Percentiles rank a stretch among this genome's conserved stretches.
phyloP scores from a whole-genome alignment of 2,888 invertebrate species.

The Leptinotarsa rubiginosa region DNA sequence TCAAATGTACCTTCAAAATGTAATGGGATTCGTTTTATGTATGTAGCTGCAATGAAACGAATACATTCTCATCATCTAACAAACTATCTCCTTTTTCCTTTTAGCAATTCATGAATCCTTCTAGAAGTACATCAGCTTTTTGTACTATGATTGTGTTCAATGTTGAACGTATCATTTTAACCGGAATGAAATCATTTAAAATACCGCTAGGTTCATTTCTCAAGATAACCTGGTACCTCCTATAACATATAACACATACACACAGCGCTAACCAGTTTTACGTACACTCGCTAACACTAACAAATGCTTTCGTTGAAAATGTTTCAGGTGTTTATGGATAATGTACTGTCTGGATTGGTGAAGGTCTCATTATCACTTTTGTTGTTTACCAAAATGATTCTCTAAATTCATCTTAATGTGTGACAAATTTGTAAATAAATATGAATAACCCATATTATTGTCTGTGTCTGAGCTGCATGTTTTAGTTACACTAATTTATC shows the following conservation, averaged over 20 bases:
- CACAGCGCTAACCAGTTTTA: slow-evolving; percentile 25
- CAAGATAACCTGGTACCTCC: slow-evolving; percentile 27
- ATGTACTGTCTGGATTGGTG: slow-evolving; percentile 11
- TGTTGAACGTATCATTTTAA: slow-evolving; percentile 11
- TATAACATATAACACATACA: slow-evolving; percentile 25
- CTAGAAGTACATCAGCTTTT: background rate
- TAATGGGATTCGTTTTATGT: background rate
- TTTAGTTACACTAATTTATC: too few relatives aligned
- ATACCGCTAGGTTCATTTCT: slow-evolving; percentile 15
- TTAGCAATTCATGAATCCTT: background rate
- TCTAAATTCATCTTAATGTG: background rate
- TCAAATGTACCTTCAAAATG: background rate
- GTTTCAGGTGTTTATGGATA: slow-evolving; percentile 15
- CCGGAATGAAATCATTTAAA: background rate
- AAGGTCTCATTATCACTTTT: slow-evolving; percentile 4
- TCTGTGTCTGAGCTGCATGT: background rate
- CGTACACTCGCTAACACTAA: slow-evolving; percentile 17
- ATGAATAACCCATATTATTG: background rate
- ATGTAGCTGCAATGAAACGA: background rate
- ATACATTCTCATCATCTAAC: slow-evolving; percentile 1
- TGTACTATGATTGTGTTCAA: background rate
- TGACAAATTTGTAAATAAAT: slow-evolving; percentile 5
- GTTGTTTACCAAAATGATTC: background rate
- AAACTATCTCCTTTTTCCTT: background rate
- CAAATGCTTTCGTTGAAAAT: background rate